These are phyloP conservation scores for Buceros bicornis DNA, from an alignment of 2,797 vertebrate species.

Conservation along the genomic window DNA sequence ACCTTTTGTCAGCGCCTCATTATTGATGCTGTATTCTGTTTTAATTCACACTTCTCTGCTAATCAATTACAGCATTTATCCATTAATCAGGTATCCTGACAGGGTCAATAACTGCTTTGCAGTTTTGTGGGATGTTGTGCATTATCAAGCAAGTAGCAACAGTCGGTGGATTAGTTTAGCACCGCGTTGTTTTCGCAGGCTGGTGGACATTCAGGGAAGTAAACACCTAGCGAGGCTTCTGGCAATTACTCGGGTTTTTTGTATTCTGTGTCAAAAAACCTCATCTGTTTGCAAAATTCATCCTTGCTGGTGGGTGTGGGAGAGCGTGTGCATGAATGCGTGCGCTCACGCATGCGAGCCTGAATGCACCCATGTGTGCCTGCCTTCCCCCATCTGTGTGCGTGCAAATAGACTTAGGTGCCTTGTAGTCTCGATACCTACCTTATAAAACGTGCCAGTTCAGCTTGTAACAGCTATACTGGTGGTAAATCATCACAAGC, in stretches of 20 bases:
- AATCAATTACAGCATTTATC: conserved; percentile 98
- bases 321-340: conserved; percentile 34
- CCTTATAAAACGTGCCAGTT: background rate
- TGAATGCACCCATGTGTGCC: background rate
- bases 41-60: conserved; percentile 94
- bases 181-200: conserved; percentile 67
- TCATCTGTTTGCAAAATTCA: conserved; percentile 66
- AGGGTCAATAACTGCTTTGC: conserved; percentile 91
- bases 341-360: conserved; percentile 6
- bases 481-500: conserved; percentile 37
- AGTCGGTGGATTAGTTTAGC: conserved; percentile 77
- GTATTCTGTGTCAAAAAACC: conserved; percentile 62
- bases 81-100: conserved; percentile 95
- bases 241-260: conserved; percentile 29
- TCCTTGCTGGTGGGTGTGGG: background rate
- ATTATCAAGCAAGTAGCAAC: conserved; percentile 83
- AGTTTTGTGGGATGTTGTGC: conserved; percentile 83
- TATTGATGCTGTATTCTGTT: conserved; percentile 93
- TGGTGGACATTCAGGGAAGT: conserved; percentile 60
- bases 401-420: background rate
- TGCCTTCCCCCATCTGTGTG: conserved; percentile 5
- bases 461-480: background rate
- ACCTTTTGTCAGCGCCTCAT: conserved; percentile 88
- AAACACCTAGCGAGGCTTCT: conserved; percentile 69
- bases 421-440: background rate